Conservation (phyloP, 2,797 vertebrate species). For the Martes flavigula region DNA sequence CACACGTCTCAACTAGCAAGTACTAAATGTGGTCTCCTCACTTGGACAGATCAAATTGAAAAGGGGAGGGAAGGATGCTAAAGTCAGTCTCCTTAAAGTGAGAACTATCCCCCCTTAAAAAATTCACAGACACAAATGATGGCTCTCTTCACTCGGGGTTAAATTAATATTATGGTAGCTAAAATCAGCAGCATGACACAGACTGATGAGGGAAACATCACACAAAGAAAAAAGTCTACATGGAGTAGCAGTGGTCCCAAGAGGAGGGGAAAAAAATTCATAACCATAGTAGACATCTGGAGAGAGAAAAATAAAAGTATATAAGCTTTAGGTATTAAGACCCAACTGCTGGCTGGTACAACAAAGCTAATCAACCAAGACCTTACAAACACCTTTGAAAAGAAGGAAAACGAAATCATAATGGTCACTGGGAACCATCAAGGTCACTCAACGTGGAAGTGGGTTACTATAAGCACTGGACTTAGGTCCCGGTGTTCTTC, state of each 20-base stretch:
- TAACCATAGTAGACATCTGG: neutral
- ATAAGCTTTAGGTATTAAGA: neutral
- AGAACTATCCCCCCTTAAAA: neutral
- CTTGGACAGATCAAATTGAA: constrained; percentile 25
- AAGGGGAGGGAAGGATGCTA: neutral
- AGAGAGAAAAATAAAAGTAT: neutral
- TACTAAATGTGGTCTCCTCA: constrained; percentile 2
- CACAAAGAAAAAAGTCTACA: neutral
- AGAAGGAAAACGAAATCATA: neutral
- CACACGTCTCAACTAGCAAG: neutral
- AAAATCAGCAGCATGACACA: neutral
- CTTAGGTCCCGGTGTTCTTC: neutral
- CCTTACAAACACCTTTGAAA: neutral
- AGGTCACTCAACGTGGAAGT: neutral
- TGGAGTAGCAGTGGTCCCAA: neutral
- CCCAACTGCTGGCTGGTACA: neutral
- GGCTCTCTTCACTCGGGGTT: neutral
- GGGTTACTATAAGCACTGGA: neutral
- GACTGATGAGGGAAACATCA: neutral
- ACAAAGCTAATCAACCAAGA: neutral
- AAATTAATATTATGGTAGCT: neutral
- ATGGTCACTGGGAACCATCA: neutral
- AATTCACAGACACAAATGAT: neutral
- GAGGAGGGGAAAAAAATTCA: neutral
- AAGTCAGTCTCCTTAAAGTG: neutral